phyloP scores from a whole-genome alignment of 2,888 invertebrate species.

The Sisyra nigra region DNA sequence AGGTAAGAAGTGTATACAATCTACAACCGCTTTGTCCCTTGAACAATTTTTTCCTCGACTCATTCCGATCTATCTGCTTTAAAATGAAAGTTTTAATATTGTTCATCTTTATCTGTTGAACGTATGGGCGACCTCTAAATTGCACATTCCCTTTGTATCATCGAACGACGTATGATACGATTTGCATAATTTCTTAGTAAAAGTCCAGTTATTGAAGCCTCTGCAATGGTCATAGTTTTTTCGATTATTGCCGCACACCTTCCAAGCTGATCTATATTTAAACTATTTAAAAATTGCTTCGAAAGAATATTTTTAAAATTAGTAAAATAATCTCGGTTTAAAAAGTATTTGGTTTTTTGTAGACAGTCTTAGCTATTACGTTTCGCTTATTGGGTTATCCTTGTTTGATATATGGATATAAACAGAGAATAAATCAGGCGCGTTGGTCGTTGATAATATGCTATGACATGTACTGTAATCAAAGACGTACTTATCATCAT shows the following conservation, averaged over 20 bases:
- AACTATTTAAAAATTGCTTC: background rate
- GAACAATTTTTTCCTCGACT: background rate
- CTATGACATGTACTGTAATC: too few relatives aligned
- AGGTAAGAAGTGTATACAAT: too few relatives aligned
- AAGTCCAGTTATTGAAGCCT: too few relatives aligned
- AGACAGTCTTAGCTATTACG: too few relatives aligned
- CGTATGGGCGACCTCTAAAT: constrained; percentile 5
- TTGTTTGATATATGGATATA: too few relatives aligned
- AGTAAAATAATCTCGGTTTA: background rate
- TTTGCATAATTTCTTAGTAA: too few relatives aligned
- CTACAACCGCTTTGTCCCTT: background rate
- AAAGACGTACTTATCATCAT: too few relatives aligned
- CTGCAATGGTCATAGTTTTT: too few relatives aligned
- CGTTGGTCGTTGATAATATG: too few relatives aligned
- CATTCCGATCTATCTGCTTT: constrained; percentile 20
- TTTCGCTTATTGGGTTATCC: too few relatives aligned
- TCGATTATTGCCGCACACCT: too few relatives aligned
- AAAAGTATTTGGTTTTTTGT: background rate
- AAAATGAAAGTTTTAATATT: constrained; percentile 22
- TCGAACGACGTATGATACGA: background rate
- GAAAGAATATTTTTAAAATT: background rate
- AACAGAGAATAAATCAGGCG: too few relatives aligned
- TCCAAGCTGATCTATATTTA: background rate
- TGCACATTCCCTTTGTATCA: background rate
- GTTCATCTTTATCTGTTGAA: constrained; percentile 16